These are phyloP conservation scores for Sylvia atricapilla DNA, from an alignment of 2,113 vertebrate species.

Conservation along the genomic window DNA sequence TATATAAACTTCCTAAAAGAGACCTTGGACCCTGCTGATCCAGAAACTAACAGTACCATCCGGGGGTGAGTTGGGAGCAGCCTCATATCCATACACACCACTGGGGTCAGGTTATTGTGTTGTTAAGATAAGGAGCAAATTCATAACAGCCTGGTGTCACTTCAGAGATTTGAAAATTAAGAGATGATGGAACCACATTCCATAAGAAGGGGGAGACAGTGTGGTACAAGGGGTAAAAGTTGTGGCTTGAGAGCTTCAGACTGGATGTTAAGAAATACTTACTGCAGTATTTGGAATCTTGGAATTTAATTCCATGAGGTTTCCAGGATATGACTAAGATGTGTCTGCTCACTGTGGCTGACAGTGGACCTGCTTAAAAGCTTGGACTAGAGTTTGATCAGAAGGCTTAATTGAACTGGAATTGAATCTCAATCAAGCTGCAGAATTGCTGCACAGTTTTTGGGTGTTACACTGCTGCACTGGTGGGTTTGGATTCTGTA, in stretches of 20 bases:
- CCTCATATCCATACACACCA: rapidly evolving
- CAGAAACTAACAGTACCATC: slow-evolving; percentile 86
- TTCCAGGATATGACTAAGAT: background rate
- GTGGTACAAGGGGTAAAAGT: background rate
- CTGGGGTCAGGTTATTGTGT: rapidly evolving
- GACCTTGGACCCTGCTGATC: slow-evolving; percentile 85
- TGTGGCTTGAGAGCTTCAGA: background rate
- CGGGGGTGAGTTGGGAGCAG: slow-evolving; percentile 83
- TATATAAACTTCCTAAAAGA: slow-evolving; percentile 97
- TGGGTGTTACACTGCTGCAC: background rate
- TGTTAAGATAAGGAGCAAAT: rapidly evolving
- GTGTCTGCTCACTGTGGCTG: background rate
- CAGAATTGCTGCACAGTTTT: background rate
- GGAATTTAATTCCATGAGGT: background rate
- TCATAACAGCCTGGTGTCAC: rapidly evolving
- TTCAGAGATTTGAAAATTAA: background rate
- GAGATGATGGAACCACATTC: background rate
- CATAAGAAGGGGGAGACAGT: rapidly evolving
- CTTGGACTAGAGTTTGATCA: background rate
- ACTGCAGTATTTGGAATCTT: background rate
- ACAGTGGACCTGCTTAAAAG: background rate
- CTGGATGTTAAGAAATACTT: background rate
- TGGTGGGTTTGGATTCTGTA: background rate
- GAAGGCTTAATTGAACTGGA: background rate
- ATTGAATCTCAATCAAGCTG: background rate